Conservation (phyloP, 1,140 invertebrate genomes). For the Aethina tumida region DNA sequence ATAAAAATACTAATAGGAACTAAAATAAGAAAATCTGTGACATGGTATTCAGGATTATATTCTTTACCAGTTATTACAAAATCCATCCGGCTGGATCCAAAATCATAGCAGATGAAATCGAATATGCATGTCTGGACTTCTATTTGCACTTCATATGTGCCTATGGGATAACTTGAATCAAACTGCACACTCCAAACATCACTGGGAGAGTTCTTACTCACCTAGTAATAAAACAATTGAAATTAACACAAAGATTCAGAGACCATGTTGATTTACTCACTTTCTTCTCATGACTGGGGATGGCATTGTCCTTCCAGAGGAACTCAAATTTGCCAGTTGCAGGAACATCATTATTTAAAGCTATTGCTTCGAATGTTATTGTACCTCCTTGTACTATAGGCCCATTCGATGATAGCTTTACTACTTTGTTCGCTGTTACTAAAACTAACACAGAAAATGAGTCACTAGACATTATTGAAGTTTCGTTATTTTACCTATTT, state of each 20-base stretch:
- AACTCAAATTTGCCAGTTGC: conserved; percentile 37
- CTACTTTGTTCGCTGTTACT: no score
- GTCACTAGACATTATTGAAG: no score
- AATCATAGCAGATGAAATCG: not conserved
- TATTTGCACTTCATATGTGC: not conserved
- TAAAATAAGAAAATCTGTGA: no score
- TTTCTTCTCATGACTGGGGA: conserved; percentile 38
- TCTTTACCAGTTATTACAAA: conserved; percentile 1
- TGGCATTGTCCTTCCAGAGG: conserved; percentile 46
- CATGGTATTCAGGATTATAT: not conserved
- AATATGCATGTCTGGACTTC: not conserved
- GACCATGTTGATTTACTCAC: conserved; percentile 34
- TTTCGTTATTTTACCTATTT: no score
- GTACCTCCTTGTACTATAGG: conserved; percentile 54
- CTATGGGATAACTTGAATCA: conserved; percentile 7
- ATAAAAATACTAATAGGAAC: no score
- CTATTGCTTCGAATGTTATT: conserved; percentile 51
- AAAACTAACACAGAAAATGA: no score
- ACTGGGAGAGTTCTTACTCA: no score
- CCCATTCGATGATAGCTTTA: conserved; percentile 34
- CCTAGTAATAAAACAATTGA: not conserved
- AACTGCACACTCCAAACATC: not conserved
- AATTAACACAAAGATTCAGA: not conserved
- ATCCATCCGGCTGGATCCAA: not conserved
- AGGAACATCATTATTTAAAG: conserved; percentile 37